Percentiles rank a stretch among this genome's conserved stretches.
Conservation (phyloP, 2,113 vertebrate genomes). For the Cyanocitta stelleri region DNA sequence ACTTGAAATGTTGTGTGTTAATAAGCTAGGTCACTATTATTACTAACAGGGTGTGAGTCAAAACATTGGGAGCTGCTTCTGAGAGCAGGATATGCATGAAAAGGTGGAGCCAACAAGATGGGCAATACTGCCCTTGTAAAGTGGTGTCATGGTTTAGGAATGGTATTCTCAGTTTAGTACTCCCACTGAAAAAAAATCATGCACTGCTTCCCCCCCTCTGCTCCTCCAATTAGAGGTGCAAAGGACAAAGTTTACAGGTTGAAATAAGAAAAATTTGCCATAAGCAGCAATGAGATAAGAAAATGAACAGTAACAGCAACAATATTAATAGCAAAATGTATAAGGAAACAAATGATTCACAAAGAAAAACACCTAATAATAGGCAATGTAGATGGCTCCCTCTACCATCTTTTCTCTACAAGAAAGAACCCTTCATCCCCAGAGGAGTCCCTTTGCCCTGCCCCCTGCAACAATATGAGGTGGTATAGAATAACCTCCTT, state of each 20-base stretch:
- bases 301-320: neutral
- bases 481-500: neutral
- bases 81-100: neutral
- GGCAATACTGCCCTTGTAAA: neutral
- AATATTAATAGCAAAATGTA: neutral
- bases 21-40: neutral
- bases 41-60: neutral
- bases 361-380: neutral
- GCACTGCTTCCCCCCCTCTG: neutral
- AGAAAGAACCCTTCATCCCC: neutral
- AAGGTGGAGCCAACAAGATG: neutral
- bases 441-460: neutral
- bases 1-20: neutral
- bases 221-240: neutral
- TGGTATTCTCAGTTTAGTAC: neutral
- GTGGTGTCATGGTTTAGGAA: neutral
- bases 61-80: neutral
- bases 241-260: neutral
- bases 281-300: neutral
- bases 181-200: neutral
- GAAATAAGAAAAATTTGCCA: neutral
- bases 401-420: neutral
- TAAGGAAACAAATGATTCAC: neutral
- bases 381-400: neutral
- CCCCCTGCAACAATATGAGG: neutral